Evolutionary conservation across 2,888 invertebrate genomes (phyloP), one percentile per base, ranked within the genome.

Genomic region (Zootermopsis nevadensis): DNA sequence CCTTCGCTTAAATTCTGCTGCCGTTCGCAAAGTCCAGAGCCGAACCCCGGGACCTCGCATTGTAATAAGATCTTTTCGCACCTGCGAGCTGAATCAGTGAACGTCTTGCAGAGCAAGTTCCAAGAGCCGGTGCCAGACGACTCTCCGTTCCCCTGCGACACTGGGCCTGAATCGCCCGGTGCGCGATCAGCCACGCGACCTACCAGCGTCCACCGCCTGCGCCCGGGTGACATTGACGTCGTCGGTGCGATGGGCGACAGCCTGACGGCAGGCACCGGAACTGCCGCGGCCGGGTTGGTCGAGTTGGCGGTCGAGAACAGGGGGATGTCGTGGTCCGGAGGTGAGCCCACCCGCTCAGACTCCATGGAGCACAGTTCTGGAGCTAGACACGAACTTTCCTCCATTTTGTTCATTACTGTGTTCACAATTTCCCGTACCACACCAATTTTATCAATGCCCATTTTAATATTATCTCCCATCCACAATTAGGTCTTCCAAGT

Each of bases 151-250:
- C 90, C 90, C 19, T 90, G 90, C 84, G 86, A 89, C 82, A 66
- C 79, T 0, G 38, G 35, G 3, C 60, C 55, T 0, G 79, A 66
- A 15, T 24, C 31, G 1, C 79, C 79, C n/a, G 87, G 87, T 83
- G 35, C 48, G 0, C 88, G 92, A 60, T 86, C 86, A 10, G 8
- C 83, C 10, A 84, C 84, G 27, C 87, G 89, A 7, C 93, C 93
- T 0, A 89, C 86, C 0, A 91, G 90, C n/a, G 92, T 93, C 8
- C 91, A 93, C 88, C 87, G 89, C 69, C 86, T 94, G 81, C 89
- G 91, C 77, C 93, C 93, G 0, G 93, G 93, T 8, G 93, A 93
- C 87, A 91, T 93, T 48, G 92, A 93, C 85, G 88, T 93, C 1
- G 89, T 93, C 24, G 93, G 89, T 0, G 92, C 91, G 0, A 88